Conservation (phyloP, 2,888 invertebrate genomes). For the Smittia aterrima region DNA sequence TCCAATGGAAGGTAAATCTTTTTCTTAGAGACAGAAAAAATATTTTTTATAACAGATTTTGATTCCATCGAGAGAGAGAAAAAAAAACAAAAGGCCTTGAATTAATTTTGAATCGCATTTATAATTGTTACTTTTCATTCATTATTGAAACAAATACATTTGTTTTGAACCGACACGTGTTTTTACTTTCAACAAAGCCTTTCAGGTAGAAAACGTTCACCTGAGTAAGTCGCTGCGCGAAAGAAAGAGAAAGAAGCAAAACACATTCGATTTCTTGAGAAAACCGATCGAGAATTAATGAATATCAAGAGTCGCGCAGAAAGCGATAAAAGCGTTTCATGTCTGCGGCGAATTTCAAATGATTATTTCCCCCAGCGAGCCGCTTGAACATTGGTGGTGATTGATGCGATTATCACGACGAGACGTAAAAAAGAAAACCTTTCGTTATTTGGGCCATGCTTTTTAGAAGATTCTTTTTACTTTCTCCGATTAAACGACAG, state of each 20-base stretch:
- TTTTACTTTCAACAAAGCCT: neutral
- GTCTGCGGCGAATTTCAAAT: constrained; percentile 16
- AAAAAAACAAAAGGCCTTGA: no score
- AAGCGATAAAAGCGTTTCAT: constrained; percentile 8
- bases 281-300: constrained; percentile 4
- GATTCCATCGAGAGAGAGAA: no score
- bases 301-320: neutral
- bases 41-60: no score
- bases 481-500: constrained; percentile 20
- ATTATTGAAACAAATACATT: neutral
- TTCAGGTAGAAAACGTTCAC: neutral
- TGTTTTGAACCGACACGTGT: neutral
- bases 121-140: no score
- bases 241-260: neutral
- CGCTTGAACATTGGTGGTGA: neutral
- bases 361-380: constrained; percentile 9
- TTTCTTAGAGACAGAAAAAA: no score
- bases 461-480: constrained; percentile 21
- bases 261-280: constrained; percentile 10
- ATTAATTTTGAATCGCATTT: no score
- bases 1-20: no score
- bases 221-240: neutral
- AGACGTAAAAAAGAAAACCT: neutral
- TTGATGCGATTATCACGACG: constrained; percentile 19
- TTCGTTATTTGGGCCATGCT: neutral